These are phyloP conservation scores for Amia ocellicauda DNA, from an alignment of 2,113 vertebrate species.

Conservation along the genomic window DNA sequence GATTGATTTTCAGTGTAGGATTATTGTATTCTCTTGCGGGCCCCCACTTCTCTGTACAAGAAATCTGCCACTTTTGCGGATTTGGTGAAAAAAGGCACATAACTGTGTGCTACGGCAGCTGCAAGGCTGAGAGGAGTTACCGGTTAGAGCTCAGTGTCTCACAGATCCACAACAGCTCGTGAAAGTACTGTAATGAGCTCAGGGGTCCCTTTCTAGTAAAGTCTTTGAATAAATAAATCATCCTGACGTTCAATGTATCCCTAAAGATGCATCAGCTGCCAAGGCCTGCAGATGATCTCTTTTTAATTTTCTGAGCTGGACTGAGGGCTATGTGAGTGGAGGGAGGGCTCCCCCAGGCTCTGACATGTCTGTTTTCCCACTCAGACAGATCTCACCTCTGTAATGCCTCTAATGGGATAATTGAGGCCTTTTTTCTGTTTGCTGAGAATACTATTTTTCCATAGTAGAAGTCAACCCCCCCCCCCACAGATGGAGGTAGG, in stretches of 20 bases:
- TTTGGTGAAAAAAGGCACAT: too few species aligned
- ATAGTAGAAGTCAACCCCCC: not conserved
- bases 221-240: slow-evolving; percentile 1
- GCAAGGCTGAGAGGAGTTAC: too few species aligned
- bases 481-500: not conserved
- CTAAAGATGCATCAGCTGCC: not conserved
- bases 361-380: not conserved
- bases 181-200: not conserved
- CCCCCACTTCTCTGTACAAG: too few species aligned
- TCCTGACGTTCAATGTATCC: not conserved
- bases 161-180: too few species aligned
- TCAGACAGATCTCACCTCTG: not conserved
- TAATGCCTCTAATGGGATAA: not conserved
- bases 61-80: too few species aligned
- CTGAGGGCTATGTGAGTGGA: not conserved
- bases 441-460: not conserved
- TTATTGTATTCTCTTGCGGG: too few species aligned
- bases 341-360: not conserved
- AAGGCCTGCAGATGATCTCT: slow-evolving; percentile 5
- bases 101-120: too few species aligned
- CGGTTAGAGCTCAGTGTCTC: too few species aligned
- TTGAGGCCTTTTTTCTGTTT: not conserved
- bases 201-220: not conserved
- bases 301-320: not conserved
- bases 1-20: too few species aligned